phyloP scores from a whole-genome alignment of 2,113 vertebrate genomes.

The Anas platyrhynchos region DNA sequence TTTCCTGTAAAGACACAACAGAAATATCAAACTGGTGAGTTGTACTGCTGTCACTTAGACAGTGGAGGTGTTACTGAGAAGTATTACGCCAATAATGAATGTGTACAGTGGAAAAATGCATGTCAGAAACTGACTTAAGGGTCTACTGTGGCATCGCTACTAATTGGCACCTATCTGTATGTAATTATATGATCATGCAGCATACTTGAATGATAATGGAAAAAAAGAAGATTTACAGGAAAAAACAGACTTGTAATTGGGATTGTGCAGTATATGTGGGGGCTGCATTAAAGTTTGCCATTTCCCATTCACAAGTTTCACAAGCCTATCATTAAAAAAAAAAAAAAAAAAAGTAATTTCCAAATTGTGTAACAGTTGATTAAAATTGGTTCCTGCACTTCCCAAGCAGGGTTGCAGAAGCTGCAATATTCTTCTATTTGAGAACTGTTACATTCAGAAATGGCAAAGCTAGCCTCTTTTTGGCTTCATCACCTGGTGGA shows the following conservation, averaged over 20 bases:
- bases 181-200: neutral
- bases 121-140: neutral
- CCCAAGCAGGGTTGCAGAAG: neutral
- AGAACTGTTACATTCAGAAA: neutral
- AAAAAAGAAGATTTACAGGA: neutral
- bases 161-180: neutral
- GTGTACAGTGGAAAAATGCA: neutral
- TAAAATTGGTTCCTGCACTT: neutral
- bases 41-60: neutral
- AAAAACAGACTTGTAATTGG: neutral
- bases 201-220: neutral
- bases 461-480: neutral
- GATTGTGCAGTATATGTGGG: neutral
- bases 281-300: neutral
- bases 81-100: neutral
- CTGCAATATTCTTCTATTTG: neutral
- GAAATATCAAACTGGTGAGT: neutral
- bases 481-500: neutral
- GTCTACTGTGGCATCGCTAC: neutral
- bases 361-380: neutral
- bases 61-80: neutral
- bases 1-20: neutral
- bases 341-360: neutral
- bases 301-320: neutral
- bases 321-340: neutral